Conservation (phyloP, 2,113 vertebrate genomes). For the Prinia subflava region DNA sequence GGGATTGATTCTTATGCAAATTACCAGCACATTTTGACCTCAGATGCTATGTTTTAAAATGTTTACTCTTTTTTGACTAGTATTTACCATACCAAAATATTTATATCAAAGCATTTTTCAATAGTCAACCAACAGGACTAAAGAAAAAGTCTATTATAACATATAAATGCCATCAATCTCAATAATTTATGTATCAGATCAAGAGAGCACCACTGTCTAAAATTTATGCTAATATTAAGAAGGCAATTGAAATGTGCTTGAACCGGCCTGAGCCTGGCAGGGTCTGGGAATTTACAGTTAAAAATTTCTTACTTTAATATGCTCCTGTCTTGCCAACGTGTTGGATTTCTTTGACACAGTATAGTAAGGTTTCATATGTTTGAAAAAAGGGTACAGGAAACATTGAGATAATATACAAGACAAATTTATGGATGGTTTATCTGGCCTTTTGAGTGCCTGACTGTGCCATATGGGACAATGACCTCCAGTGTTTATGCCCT, state of each 20-base stretch:
- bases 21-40: not conserved
- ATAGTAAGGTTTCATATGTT: not conserved
- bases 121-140: not conserved
- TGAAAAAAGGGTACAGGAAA: not conserved
- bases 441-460: not conserved
- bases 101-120: not conserved
- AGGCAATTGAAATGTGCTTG: not conserved
- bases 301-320: not conserved
- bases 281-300: not conserved
- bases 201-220: not conserved
- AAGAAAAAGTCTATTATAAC: not conserved
- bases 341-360: not conserved
- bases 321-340: not conserved
- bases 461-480: rapidly evolving
- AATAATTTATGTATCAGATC: not conserved
- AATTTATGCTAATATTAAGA: not conserved
- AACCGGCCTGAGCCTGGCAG: not conserved
- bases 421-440: not conserved
- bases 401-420: not conserved
- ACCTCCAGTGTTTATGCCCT: not conserved
- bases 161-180: not conserved
- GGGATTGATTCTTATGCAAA: not conserved
- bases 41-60: not conserved
- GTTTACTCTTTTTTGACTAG: not conserved
- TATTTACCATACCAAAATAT: not conserved